Evolutionary conservation across 2,888 invertebrate genomes (phyloP).

Genomic region (Sminthurides aquaticus): DNA sequence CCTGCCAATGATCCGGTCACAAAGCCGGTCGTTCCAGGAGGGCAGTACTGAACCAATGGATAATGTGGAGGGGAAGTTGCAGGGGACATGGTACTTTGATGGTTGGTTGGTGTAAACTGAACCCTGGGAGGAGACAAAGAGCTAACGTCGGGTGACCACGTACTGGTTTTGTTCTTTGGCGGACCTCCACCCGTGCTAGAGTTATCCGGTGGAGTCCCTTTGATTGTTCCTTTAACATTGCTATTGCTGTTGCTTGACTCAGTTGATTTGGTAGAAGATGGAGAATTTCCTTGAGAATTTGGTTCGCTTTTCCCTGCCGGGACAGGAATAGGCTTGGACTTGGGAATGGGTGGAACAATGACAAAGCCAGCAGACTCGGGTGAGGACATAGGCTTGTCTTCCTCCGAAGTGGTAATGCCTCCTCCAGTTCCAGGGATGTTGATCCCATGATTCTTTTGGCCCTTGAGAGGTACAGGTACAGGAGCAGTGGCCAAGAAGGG

Average conservation of each 20-base stretch:
- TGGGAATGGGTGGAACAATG: slow-evolving; percentile 42
- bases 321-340: slow-evolving; percentile 43
- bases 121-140: slow-evolving; percentile 85
- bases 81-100: slow-evolving; percentile 40
- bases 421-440: slow-evolving; percentile 17
- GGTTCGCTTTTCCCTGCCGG: slow-evolving; percentile 42
- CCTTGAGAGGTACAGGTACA: slow-evolving; percentile 36
- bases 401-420: slow-evolving; percentile 26
- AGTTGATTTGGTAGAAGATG: slow-evolving; percentile 24
- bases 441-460: slow-evolving; percentile 20
- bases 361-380: slow-evolving; percentile 43
- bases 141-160: slow-evolving; percentile 65
- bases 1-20: slow-evolving; percentile 18
- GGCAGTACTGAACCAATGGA: slow-evolving; percentile 42
- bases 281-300: slow-evolving; percentile 39
- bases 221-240: slow-evolving; percentile 4
- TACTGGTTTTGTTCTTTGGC: slow-evolving; percentile 24
- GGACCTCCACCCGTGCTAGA: slow-evolving; percentile 13
- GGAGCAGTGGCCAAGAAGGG: slow-evolving; percentile 56
- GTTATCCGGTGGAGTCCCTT: slow-evolving; percentile 5
- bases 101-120: slow-evolving; percentile 48
- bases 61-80: slow-evolving; percentile 42
- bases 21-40: slow-evolving; percentile 27
- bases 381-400: slow-evolving; percentile 39
- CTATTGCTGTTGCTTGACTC: slow-evolving; percentile 14